A percentile compares a stretch with the other conserved stretches of the same genome.
Evolutionary conservation across 2,113 vertebrate genomes (phyloP).

Genomic region (Chaenogobius annularis): DNA sequence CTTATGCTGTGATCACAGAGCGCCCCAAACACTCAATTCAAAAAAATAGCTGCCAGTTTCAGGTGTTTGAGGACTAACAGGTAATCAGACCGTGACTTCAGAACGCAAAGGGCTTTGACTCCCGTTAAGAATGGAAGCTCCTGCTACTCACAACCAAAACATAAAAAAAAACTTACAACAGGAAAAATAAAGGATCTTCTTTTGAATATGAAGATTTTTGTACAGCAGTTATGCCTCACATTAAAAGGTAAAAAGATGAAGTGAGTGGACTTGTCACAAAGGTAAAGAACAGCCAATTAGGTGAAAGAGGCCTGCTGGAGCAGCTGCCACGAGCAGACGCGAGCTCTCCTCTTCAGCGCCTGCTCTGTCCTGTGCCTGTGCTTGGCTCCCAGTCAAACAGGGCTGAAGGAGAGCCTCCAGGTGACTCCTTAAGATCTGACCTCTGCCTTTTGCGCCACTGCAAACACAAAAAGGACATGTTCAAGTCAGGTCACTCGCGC

Average conservation of each 20-base stretch:
- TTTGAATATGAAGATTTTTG: constrained; percentile 41
- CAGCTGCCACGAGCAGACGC: constrained; percentile 73
- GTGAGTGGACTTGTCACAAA: constrained; percentile 55
- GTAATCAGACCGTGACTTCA: constrained; percentile 59
- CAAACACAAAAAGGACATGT: constrained; percentile 10
- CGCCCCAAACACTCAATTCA: constrained; percentile 74
- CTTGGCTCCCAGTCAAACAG: constrained; percentile 68
- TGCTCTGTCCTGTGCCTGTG: constrained; percentile 45
- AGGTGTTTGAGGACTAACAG: constrained; percentile 72
- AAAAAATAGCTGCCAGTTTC: constrained; percentile 81
- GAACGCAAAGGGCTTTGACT: constrained; percentile 51
- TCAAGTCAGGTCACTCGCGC: neutral
- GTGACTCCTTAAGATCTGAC: constrained; percentile 70
- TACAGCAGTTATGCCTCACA: constrained; percentile 71
- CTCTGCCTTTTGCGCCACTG: constrained; percentile 68
- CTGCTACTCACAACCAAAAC: constrained; percentile 73
- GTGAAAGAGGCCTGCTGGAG: constrained; percentile 69
- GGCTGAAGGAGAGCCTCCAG: constrained; percentile 73
- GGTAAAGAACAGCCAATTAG: constrained; percentile 49
- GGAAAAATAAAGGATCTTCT: constrained; percentile 65
- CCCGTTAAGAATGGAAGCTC: constrained; percentile 68
- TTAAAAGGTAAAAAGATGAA: constrained; percentile 68
- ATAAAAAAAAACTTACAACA: constrained; percentile 51
- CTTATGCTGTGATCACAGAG: constrained; percentile 73
- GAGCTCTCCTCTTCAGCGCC: constrained; percentile 57